Evolutionary conservation across 2,888 invertebrate genomes (phyloP), one percentile per base, ranked within the genome.

Genomic region (Synanthedon tipuliformis): DNA sequence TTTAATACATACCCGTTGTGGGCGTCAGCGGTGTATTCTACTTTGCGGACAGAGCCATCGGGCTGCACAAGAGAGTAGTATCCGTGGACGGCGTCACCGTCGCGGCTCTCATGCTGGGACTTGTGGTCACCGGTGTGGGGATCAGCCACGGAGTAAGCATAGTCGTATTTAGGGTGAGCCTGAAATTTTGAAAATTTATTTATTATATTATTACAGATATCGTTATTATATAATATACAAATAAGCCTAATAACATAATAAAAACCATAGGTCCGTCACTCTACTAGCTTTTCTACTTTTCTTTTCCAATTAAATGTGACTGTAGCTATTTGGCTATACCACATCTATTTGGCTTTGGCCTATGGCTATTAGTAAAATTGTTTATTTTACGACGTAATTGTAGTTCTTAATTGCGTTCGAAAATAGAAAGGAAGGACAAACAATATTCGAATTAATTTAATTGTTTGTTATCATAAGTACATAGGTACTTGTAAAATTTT

Each of bases 41-140:
- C 89, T 58, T 88, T 88, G 68, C 89, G 84, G 54, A 89, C 75
- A 66, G 89, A 71, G 57, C 78, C 88, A 50, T 88, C 89, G 52
- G 89, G 88, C 66, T 89, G 89, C 59, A 87, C 86, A 52, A 89
- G 74, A 40, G 86, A 87, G 76, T 91, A 91, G 71, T 87, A 88
- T 45, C 91, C 91, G 66, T 89, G 88, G 51, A 91, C 90, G 51
- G 77, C 72, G 67, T 88, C 88, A 18, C 88, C 88, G 59, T 88
- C 88, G 64, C 84, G 79, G 66, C 69, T 70, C 69, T 89, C 89
- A 65, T 87, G 84, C 73, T 88, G 88, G 51, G 78, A 75, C 72
- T 89, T 89, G 73, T 89, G 86, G 76, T 89, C 89, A 41, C 89
- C 89, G 60, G 89, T 89, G 66, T 89, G 89, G 15, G 83, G 83